Base-by-base conservation (phyloP, 92 coral and sea anemone genomes). In the Bergia sp. region DNA sequence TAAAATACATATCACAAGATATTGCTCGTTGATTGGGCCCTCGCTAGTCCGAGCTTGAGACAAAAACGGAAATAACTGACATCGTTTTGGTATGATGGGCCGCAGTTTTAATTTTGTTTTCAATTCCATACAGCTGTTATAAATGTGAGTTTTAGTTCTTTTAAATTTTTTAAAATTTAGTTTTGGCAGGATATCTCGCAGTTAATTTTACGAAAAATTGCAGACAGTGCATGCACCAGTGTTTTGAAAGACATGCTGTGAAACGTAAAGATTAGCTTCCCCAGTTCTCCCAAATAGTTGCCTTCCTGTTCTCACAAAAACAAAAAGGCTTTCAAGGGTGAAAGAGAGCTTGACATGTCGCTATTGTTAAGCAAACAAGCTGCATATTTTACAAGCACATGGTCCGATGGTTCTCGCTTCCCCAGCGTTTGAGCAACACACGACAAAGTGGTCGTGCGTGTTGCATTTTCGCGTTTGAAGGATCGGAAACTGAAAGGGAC, bases 301-400 rank as follows among this genome's bases (percentile, higher is more conserved):
- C 29, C 37, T 23, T 20, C 42, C 42, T 73, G 7, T 73, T 73
- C 77, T 3, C 20, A 13, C 16, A 2, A 73, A 8, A 69, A 67
- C 78, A 82, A 82, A 73, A 82, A 82, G 61, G 58, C 39, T 64
- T 83, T 72, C 69, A 80, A 80, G 16, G 44, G 38, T 29, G 37
- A 45, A 79, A n/a, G 82, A 21, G 23, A 5, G 47, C 43, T 71
- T 84, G 87, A 23, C 87, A 84, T 42, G 77, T 84, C 40, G 75
- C 76, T 55, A 84, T 84, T 84, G 87, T 84, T 84, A 84, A 36
- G 44, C 79, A 84, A 84, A 84, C 87, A 84, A 84, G 87, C 18
- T 71, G 87, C 87, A 84, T 84, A 84, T 84, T 84, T 84, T 84
- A 84, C 67, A 69, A 84, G 69, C 87, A 84, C 87, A 71, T 84